A percentile compares a stretch with the other conserved stretches of the same genome.
phyloP scores from a whole-genome alignment of 1,140 invertebrate species.

The Leptopilina clavipes region DNA sequence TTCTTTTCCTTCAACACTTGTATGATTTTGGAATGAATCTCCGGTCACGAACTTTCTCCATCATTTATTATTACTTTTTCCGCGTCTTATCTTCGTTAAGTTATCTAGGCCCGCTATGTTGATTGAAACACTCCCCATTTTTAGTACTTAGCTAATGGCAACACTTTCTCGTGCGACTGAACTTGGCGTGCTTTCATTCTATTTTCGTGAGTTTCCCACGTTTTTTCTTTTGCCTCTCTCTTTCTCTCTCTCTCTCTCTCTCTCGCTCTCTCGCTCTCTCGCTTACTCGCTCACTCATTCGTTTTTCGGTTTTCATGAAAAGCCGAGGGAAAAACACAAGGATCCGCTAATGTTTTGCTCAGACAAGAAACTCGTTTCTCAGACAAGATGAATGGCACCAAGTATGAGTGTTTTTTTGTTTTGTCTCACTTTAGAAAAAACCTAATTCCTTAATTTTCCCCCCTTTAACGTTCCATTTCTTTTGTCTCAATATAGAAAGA shows the following conservation, averaged over 20 bases:
- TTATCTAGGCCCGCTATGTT: slow-evolving; percentile 10
- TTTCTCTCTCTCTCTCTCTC: too few species aligned
- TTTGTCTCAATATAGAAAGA: not conserved
- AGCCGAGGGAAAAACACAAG: slow-evolving; percentile 20
- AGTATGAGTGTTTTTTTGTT: not conserved
- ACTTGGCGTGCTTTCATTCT: slow-evolving; percentile 33
- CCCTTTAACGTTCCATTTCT: not conserved
- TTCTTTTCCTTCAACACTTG: too few species aligned
- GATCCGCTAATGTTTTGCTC: slow-evolving; percentile 32
- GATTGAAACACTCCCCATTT: slow-evolving; percentile 29
- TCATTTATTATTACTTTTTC: not conserved
- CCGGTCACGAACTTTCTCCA: not conserved
- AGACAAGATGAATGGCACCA: slow-evolving; percentile 28
- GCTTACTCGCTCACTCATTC: slow-evolving; percentile 3
- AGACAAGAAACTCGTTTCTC: slow-evolving; percentile 19
- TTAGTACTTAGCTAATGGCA: slow-evolving; percentile 34
- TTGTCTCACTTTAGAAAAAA: not conserved
- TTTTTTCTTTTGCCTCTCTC: not conserved
- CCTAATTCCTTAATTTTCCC: slow-evolving; percentile 23
- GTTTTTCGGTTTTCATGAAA: slow-evolving; percentile 36
- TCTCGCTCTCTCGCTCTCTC: too few species aligned
- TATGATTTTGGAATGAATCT: not conserved
- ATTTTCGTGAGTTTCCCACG: slow-evolving; percentile 32
- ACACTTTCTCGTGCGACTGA: slow-evolving; percentile 34
- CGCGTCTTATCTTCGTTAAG: not conserved